Conservation (phyloP, 2,797 vertebrate genomes). For the Paguma larvata region DNA sequence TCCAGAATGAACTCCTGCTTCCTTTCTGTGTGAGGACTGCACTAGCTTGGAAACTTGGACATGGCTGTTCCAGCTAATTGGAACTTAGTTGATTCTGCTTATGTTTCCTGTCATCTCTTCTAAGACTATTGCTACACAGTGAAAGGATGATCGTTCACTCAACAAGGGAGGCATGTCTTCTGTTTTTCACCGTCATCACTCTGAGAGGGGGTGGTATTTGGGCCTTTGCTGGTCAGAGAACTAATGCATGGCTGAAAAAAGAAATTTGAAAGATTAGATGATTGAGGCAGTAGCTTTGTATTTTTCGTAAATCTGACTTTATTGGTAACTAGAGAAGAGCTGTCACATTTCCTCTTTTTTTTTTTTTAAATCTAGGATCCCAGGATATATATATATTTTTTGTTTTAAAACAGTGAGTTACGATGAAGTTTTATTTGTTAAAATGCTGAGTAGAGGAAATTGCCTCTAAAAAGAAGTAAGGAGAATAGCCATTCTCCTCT, state of each 20-base stretch:
- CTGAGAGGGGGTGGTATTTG: neutral
- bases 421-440: conserved; percentile 37
- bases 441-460: neutral
- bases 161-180: neutral
- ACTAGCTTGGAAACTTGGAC: neutral
- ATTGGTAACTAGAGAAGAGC: conserved; percentile 22
- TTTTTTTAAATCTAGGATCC: conserved; percentile 2
- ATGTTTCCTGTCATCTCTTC: neutral
- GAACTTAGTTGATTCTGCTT: neutral
- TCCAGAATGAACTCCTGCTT: neutral
- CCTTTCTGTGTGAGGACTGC: neutral
- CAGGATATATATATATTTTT: neutral
- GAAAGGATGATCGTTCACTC: neutral
- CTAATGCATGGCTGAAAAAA: neutral
- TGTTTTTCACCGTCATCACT: neutral
- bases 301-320: conserved; percentile 49
- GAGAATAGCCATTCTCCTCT: conserved; percentile 3
- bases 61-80: neutral
- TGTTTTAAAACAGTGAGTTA: conserved; percentile 13
- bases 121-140: neutral
- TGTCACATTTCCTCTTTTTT: neutral
- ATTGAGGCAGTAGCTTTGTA: neutral
- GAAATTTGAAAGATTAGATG: conserved; percentile 1
- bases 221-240: neutral
- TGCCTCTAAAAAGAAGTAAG: conserved; percentile 36